Base-by-base conservation (phyloP, 2,797 vertebrate genomes). In the Morus bassanus region DNA sequence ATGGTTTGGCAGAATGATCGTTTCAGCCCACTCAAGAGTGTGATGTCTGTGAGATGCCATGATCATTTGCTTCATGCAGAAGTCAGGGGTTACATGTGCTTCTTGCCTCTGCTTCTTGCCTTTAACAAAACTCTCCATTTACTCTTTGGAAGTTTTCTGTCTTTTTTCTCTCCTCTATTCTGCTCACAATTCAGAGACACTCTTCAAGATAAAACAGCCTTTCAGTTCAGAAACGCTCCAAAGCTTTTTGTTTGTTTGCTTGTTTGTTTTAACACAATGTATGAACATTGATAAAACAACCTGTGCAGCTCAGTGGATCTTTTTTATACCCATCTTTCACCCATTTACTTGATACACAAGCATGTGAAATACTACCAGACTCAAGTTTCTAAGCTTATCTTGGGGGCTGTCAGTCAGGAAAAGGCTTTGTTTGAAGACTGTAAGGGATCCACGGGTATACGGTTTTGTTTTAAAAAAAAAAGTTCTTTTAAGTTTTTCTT, bases 331-430 rank as follows among this genome's bases (percentile, higher is more conserved):
- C 63, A 80, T 96, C 90, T 94, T 96, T 94, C 85, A 91, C 85
- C 78, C 89, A 63, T 85, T 95, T 94, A 85, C 90, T 96, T 91
- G 94, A 89, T 94, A 90, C 41, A 95, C 45, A 91, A 92, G 92
- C 88, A 85, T 59, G 73, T 92, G 95, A 94, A 96, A 97, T 83
- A 88, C 92, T 94, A 96, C 94, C 96, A 98, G 97, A 94, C 87
- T 97, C 95, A 75, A 94, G 92, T 97, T 97, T 96, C 96, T 89
- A 70, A 91, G 95, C 97, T 97, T 97, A 94, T 97, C 96, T 95
- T 72, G 30, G 69, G 89, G 93, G 94, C 90, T 97, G 96, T 94
- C 97, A 97, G 84, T 96, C 94, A 97, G n/a, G 41, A 87, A 91
- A 94, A 93, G 68, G 83, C 92, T 97, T 96, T 94, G 92, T 97